phyloP scores from a whole-genome alignment of 2,888 invertebrate species.

The Tanaodytes sp. region DNA sequence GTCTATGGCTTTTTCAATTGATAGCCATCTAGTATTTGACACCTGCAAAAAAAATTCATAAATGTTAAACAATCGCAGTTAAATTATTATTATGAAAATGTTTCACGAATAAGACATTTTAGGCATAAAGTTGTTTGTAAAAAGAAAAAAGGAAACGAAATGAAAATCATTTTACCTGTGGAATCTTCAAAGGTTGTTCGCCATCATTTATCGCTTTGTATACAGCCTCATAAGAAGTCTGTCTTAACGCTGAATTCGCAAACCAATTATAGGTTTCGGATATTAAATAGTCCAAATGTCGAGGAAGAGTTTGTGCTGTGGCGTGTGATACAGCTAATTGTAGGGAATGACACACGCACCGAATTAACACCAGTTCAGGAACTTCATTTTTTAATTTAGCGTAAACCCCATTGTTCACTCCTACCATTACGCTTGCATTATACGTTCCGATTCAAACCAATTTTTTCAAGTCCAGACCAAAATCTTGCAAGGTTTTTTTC shows the following conservation, averaged over 20 bases:
- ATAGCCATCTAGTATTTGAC: too few relatives aligned
- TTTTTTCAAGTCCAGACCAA: constrained; percentile 36
- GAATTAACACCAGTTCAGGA: constrained; percentile 3
- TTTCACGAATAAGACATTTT: too few relatives aligned
- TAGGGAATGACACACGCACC: constrained; percentile 1
- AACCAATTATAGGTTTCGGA: background rate
- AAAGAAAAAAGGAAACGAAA: too few relatives aligned
- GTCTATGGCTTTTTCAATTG: too few relatives aligned
- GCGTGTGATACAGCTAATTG: constrained; percentile 7
- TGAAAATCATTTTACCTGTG: too few relatives aligned
- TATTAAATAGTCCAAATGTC: background rate
- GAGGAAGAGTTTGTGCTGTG: background rate
- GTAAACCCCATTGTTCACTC: constrained; percentile 66
- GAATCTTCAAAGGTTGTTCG: too few relatives aligned
- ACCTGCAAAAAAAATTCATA: too few relatives aligned
- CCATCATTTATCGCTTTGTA: background rate
- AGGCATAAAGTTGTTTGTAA: too few relatives aligned
- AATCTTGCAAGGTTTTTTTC: background rate
- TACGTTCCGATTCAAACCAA: constrained; percentile 66
- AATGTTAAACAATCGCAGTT: too few relatives aligned
- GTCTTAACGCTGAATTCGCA: background rate
- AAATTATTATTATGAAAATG: too few relatives aligned
- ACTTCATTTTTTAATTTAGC: constrained; percentile 58
- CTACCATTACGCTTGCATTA: constrained; percentile 66
- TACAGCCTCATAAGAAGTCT: background rate